Evolutionary conservation across 2,888 invertebrate species (phyloP).

Genomic region (Tholera decimalis): DNA sequence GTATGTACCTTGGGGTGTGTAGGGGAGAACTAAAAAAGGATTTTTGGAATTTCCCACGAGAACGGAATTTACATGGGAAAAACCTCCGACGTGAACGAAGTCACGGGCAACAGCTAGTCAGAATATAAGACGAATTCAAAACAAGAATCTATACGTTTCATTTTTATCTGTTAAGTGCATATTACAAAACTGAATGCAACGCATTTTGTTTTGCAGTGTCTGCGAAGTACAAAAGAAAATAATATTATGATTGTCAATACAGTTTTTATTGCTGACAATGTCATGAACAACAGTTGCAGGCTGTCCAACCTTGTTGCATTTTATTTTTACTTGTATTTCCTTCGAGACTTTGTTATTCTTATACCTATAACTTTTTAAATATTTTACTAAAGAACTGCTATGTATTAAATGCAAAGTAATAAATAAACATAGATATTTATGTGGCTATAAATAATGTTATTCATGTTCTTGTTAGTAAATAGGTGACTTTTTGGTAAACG

Average conservation of each 20-base stretch:
- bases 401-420: not conserved
- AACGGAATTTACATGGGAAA: no score
- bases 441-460: no score
- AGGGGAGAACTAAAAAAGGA: no score
- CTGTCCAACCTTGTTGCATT: slow-evolving; percentile 9
- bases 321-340: slow-evolving; percentile 17
- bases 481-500: no score
- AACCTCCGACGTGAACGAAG: no score
- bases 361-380: not conserved
- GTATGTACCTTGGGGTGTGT: no score
- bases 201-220: not conserved
- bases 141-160: not conserved
- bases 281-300: slow-evolving; percentile 26
- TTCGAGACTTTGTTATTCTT: slow-evolving; percentile 27
- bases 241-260: slow-evolving; percentile 26
- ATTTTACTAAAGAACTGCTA: not conserved
- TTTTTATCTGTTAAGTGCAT: not conserved
- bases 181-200: not conserved
- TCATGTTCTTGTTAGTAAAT: not conserved
- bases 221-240: slow-evolving; percentile 18
- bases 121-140: not conserved
- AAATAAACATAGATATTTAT: no score
- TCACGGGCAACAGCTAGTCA: no score
- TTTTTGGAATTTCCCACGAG: no score
- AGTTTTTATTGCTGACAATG: slow-evolving; percentile 28